phyloP scores from a whole-genome alignment of 2,797 vertebrate genomes.

The Eulemur coronatus region DNA sequence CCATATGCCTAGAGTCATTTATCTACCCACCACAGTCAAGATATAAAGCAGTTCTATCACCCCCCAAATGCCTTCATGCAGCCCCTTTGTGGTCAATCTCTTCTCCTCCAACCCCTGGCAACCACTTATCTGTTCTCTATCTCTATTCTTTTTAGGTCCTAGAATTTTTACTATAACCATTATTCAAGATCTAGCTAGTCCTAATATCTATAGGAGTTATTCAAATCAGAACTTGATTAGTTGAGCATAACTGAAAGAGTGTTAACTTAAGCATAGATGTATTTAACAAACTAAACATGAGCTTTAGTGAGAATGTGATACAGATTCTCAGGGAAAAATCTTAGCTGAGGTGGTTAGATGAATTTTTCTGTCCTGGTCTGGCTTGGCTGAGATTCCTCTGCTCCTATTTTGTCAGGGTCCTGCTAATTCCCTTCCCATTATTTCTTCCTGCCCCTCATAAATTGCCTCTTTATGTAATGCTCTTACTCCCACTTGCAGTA shows the following conservation, averaged over 20 bases:
- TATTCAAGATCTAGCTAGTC: not conserved
- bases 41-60: not conserved
- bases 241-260: not conserved
- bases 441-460: not conserved
- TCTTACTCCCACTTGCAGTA: not conserved
- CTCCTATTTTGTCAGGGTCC: not conserved
- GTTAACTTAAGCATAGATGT: not conserved
- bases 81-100: not conserved
- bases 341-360: not conserved
- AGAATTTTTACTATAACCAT: not conserved
- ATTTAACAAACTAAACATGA: not conserved
- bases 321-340: not conserved
- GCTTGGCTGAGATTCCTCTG: not conserved
- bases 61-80: not conserved
- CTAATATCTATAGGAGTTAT: not conserved
- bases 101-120: not conserved
- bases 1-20: not conserved
- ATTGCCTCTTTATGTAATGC: not conserved
- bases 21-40: not conserved
- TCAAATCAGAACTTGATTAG: not conserved
- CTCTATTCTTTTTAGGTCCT: not conserved
- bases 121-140: not conserved
- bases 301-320: not conserved
- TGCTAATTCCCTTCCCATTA: not conserved
- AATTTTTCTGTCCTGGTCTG: not conserved